These are phyloP conservation scores for Amphimallon solstitiale DNA, from an alignment of 2,888 invertebrate genomes.

Conservation along the genomic window DNA sequence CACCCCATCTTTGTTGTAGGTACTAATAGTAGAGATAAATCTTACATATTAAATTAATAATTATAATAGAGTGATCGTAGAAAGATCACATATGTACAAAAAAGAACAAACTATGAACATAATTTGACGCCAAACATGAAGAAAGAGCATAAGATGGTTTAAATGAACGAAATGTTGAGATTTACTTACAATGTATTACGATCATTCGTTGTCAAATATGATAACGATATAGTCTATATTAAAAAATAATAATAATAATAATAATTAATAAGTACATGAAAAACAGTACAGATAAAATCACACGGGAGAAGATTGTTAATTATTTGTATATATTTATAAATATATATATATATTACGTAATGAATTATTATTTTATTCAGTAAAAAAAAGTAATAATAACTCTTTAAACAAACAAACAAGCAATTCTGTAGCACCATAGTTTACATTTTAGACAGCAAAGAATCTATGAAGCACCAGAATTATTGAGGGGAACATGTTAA, in stretches of 20 bases:
- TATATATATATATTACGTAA: conserved; percentile 4
- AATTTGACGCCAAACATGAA: conserved; percentile 30
- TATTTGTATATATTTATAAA: conserved; percentile 5
- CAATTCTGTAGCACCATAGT: conserved; percentile 62
- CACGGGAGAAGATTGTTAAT: conserved; percentile 44
- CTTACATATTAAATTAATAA: conserved; percentile 36
- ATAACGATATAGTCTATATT: conserved; percentile 12
- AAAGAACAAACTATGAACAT: conserved; percentile 34
- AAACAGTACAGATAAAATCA: conserved; percentile 49
- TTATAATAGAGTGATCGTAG: conserved; percentile 18
- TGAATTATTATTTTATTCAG: background rate
- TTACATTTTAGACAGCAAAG: conserved; percentile 41
- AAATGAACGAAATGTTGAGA: conserved; percentile 10
- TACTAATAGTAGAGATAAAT: conserved; percentile 43
- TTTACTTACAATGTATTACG: conserved; percentile 22
- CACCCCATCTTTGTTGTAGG: conserved; percentile 44
- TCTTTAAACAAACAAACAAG: conserved; percentile 43
- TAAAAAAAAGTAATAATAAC: conserved; percentile 1
- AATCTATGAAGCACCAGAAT: conserved; percentile 62
- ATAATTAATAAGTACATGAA: background rate
- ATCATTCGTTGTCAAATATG: conserved; percentile 53
- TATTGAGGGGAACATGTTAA: conserved; percentile 57
- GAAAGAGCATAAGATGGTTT: conserved; percentile 2
- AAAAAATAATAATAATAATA: no score
- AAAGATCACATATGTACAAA: conserved; percentile 39